Evolutionary conservation across 2,797 vertebrate species (phyloP), one percentile per base, ranked within the genome.

Genomic region (Lophura swinhoii): DNA sequence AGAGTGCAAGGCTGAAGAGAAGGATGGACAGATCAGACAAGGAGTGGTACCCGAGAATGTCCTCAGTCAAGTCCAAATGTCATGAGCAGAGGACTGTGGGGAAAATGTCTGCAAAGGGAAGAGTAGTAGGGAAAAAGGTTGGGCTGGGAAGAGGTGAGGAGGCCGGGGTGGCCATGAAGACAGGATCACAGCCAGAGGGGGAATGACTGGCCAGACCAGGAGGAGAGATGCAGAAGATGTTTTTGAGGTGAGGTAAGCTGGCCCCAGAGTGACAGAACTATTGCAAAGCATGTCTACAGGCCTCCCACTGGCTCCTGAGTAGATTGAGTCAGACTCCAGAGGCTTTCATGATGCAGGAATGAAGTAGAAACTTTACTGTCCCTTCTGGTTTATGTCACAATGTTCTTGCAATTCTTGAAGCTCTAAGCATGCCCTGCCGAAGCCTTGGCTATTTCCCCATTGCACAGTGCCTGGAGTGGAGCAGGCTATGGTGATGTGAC

Each of bases 261-360:
- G 73, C 67, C 87, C 79, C 51, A 66, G 59, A 73, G 39, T 31
- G 70, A 91, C 41, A 84, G 46, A 92, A 53, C 60, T 67, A 59
- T 23, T 78, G 67, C 58, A 69, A 72, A 93, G 64, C 0, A 0
- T 0, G 0, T 8, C 33, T 20, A 16, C 35, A 7, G 22, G 33
- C 39, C 41, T 29, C 39, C 28, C 14, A 9, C 62, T 31, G 39
- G 28, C 55, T 33, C 18, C n/a, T 16, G 31, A 35, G n/a, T 43
- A 18, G 31, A 41, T 23, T 7, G 16, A 73, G 31, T 29, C 11
- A 0, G 1, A 35, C 21, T 83, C 21, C 64, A 4, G 5, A 0
- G 0, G 78, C 3, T 3, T 44, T 84, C 33, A 33, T 0, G 2
- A 31, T 13, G 14, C 7, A 74, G 29, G 20, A 20, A 14, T 2